Evolutionary conservation across 2,888 invertebrate species (phyloP).

Genomic region (Eilema caniola): DNA sequence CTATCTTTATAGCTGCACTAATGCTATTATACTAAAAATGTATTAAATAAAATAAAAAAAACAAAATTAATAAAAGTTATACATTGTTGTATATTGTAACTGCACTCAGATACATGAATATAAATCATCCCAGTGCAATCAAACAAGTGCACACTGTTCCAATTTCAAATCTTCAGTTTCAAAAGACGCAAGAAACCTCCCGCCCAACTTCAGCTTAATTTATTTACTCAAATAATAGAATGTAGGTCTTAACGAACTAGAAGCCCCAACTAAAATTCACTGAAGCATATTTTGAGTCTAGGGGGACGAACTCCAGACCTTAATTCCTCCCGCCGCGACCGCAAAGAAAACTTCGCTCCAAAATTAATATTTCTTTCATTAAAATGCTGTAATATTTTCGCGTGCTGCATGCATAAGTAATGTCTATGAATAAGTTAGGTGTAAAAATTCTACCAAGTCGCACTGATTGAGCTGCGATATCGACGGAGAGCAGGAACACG

Average conservation of each 20-base stretch:
- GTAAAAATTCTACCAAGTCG: slow-evolving; percentile 72
- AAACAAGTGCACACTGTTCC: background rate
- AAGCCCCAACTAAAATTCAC: slow-evolving; percentile 57
- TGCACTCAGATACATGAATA: background rate
- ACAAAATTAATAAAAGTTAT: background rate
- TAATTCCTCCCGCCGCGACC: slow-evolving; percentile 75
- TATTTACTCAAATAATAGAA: slow-evolving; percentile 55
- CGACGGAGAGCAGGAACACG: slow-evolving; percentile 13
- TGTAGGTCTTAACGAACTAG: slow-evolving; percentile 54
- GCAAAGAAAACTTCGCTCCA: slow-evolving; percentile 84
- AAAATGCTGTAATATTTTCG: slow-evolving; percentile 87
- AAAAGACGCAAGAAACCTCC: slow-evolving; percentile 15
- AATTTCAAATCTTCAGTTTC: slow-evolving; percentile 7
- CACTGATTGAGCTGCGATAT: slow-evolving; percentile 64
- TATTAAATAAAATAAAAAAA: no score
- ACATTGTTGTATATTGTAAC: no score
- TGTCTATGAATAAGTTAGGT: slow-evolving; percentile 83
- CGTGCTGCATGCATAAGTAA: slow-evolving; percentile 88
- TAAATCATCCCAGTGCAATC: background rate
- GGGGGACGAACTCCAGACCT: slow-evolving; percentile 51
- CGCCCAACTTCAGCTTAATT: slow-evolving; percentile 30
- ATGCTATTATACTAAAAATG: no score
- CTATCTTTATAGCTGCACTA: no score
- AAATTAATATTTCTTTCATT: slow-evolving; percentile 88
- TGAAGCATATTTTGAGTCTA: slow-evolving; percentile 58